Base-by-base conservation (phyloP, 2,113 vertebrate genomes). In the Sylvia atricapilla region DNA sequence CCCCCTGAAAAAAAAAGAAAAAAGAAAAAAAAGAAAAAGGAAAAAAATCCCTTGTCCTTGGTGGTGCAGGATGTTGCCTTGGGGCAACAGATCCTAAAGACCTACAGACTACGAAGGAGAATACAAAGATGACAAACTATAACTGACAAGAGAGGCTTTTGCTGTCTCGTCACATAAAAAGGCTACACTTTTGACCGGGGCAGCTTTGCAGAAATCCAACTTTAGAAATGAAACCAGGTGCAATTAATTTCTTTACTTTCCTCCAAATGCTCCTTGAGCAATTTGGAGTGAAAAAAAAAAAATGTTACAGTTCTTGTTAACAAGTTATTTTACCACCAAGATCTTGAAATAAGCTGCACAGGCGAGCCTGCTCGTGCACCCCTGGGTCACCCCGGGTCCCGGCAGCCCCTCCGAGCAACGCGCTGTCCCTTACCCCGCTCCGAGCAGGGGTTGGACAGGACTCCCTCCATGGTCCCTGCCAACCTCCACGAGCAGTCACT, bases 191-290 rank as follows among this genome's bases (percentile, higher is more conserved):
- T 93, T 89, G 96, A 98, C 97, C 91, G 95, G 98, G 98, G 97
- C 98, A 96, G 98, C 98, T 98, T 98, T 97, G 96, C 98, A 97
- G 98, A 98, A 98, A 95, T 64, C 98, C 86, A 97, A 98, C 98
- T 98, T 98, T 97, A 94, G 97, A 95, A 98, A 98, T 98, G 97
- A 98, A 99, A 98, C 98, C 98, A 98, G 98, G 98, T 98, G 97
- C 98, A 98, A 98, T 98, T 98, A 90, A 87, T 98, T 98, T 97
- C 96, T 97, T 97, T 96, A 59, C 94, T 97, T 97, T 96, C 89
- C 97, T 97, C 97, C 96, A 81, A 72, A 92, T 95, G 96, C 94
- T 97, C 91, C 70, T 84, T 55, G 92, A 97, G 95, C 96, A 90
- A 78, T 72, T 80, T 67, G 84, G 88, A 95, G 91, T 56, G 93